These are phyloP conservation scores for Silurus meridionalis DNA, from an alignment of 2,113 vertebrate species.

Conservation along the genomic window DNA sequence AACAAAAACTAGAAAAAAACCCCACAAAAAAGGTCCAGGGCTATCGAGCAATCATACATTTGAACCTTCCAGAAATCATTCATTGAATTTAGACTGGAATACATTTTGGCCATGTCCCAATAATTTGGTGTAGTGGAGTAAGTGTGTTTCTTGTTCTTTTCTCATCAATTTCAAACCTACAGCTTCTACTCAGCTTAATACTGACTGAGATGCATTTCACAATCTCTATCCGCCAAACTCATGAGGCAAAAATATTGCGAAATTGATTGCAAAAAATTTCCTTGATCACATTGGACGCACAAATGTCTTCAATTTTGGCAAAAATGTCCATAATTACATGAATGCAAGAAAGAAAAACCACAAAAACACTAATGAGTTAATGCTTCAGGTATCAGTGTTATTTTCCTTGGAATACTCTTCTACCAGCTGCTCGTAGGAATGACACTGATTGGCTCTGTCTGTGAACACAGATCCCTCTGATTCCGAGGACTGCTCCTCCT, in stretches of 20 bases:
- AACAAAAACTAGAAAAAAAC: not conserved
- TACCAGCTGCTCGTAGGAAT: conserved; percentile 89
- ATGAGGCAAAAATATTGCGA: not conserved
- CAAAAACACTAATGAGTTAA: not conserved
- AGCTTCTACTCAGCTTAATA: conserved; percentile 9
- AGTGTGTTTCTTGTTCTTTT: not conserved
- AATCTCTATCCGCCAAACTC: not conserved
- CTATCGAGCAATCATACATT: not conserved
- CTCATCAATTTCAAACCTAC: not conserved
- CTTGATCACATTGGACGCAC: not conserved
- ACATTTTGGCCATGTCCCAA: not conserved
- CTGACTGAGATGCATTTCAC: conserved; percentile 35
- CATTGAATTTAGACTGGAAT: not conserved
- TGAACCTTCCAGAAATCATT: not conserved
- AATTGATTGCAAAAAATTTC: not conserved
- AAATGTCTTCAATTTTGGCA: conserved; percentile 13
- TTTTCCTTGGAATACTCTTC: conserved; percentile 87
- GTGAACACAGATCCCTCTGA: conserved; percentile 85
- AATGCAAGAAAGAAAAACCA: not conserved
- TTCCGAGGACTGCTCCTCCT: conserved; percentile 77
- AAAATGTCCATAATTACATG: not conserved
- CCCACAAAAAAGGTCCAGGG: not conserved
- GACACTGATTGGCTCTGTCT: conserved; percentile 78
- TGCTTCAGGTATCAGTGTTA: conserved; percentile 71
- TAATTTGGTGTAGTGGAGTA: not conserved